Evolutionary conservation across 2,797 vertebrate genomes (phyloP).

Genomic region (Eurystomus glaucurus): DNA sequence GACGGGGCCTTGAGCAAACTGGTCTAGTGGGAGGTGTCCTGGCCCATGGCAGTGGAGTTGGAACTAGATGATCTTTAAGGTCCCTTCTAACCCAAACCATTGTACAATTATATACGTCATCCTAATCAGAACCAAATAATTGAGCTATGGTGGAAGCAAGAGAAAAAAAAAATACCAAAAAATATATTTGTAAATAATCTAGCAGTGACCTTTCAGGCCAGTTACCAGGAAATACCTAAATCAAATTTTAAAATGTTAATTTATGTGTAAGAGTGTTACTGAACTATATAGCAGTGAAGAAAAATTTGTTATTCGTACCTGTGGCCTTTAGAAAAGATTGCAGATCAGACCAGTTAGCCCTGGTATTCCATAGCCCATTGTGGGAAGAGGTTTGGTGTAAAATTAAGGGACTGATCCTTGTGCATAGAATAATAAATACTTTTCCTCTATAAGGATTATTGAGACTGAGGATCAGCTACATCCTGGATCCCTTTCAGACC

Average conservation of each 20-base stretch:
- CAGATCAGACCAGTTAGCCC: not conserved
- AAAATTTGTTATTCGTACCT: not conserved
- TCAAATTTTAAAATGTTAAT: slow-evolving; percentile 4
- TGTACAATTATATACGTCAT: not conserved
- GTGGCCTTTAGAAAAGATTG: not conserved
- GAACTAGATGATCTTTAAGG: too few relatives aligned
- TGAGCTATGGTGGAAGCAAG: not conserved
- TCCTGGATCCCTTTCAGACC: not conserved
- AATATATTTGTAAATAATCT: not conserved
- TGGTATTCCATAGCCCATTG: not conserved
- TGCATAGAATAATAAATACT: not conserved
- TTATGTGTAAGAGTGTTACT: not conserved
- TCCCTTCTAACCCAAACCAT: too few relatives aligned
- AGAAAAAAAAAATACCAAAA: not conserved
- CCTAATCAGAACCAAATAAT: not conserved
- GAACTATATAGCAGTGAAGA: not conserved
- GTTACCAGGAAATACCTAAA: not conserved
- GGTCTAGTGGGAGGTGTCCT: too few relatives aligned
- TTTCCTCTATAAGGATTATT: not conserved
- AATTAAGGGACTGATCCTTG: not conserved
- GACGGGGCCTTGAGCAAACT: too few relatives aligned
- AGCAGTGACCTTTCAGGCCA: slow-evolving; percentile 29
- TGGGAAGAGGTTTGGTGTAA: not conserved
- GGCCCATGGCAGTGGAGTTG: too few relatives aligned
- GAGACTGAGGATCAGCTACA: not conserved